Percentiles rank a stretch among this genome's conserved stretches.
Evolutionary conservation across 2,888 invertebrate species (phyloP).

Genomic region (Bugulina stolonifera): DNA sequence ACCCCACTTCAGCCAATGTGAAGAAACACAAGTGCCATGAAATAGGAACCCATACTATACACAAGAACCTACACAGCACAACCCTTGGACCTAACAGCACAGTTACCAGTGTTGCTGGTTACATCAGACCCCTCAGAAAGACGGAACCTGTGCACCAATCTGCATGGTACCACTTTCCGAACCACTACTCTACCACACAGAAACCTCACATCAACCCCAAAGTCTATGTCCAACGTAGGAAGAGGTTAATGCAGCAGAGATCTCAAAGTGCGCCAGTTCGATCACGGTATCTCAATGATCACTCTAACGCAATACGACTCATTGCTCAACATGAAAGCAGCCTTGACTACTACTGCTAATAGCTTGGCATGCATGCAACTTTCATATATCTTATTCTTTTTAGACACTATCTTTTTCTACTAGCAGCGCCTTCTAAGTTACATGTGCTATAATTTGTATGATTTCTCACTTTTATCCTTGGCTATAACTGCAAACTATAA

Average conservation of each 20-base stretch:
- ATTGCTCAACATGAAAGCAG: conserved; percentile 14
- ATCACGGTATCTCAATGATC: conserved; percentile 18
- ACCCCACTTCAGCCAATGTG: neutral
- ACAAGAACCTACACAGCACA: conserved; percentile 9
- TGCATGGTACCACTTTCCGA: conserved; percentile 49
- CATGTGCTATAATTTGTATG: too few species aligned
- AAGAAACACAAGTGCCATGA: conserved; percentile 17
- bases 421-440: too few species aligned
- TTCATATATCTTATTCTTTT: too few species aligned
- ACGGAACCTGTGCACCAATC: conserved; percentile 35
- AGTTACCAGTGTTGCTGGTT: conserved; percentile 2
- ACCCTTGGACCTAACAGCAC: conserved; percentile 21
- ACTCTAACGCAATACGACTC: conserved; percentile 16
- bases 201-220: conserved; percentile 29
- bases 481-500: too few species aligned
- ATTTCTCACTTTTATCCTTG: too few species aligned
- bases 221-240: conserved; percentile 2
- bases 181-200: conserved; percentile 39
- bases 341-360: too few species aligned
- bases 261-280: neutral
- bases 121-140: neutral
- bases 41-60: conserved; percentile 14
- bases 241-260: conserved; percentile 10
- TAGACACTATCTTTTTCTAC: too few species aligned
- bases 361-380: too few species aligned